phyloP scores from a whole-genome alignment of 2,888 invertebrate genomes.

The Phytoseiulus persimilis region DNA sequence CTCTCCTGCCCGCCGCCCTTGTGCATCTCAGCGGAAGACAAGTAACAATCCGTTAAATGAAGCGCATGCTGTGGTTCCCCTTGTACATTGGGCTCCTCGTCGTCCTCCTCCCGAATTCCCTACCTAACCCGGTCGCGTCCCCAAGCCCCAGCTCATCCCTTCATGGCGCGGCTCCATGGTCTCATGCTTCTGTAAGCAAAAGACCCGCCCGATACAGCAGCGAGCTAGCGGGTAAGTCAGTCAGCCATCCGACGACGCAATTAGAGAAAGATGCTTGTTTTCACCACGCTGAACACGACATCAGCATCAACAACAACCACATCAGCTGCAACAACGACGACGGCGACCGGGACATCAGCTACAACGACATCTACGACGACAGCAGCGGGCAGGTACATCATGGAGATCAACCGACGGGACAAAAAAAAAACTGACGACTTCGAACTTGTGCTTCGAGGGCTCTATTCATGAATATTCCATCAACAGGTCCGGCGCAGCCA shows the following conservation, averaged over 20 bases:
- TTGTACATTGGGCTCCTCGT: background rate
- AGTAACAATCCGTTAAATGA: slow-evolving; percentile 14
- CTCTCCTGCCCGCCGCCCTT: background rate
- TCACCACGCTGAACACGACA: background rate
- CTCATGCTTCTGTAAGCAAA: slow-evolving; percentile 38
- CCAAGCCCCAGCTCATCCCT: background rate
- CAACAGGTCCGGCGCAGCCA: background rate
- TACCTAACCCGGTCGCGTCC: background rate
- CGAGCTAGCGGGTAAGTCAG: background rate
- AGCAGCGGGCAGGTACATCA: background rate
- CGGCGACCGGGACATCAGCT: background rate
- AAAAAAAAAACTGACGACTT: background rate
- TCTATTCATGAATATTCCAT: background rate
- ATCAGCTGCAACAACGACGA: background rate
- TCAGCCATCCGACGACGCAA: slow-evolving; percentile 22
- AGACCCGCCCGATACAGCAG: slow-evolving; percentile 33
- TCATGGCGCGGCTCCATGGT: background rate
- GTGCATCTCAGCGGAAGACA: slow-evolving; percentile 27
- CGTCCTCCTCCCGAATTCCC: background rate
- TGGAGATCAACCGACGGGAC: background rate
- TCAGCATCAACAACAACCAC: slow-evolving; percentile 12
- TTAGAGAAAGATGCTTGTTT: slow-evolving; percentile 30
- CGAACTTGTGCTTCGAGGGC: background rate
- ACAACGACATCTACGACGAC: background rate
- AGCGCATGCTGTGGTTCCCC: slow-evolving; percentile 5